Percentiles rank a stretch among this genome's conserved stretches.
These are phyloP conservation scores for Barbus barbus DNA, from an alignment of 2,113 vertebrate genomes.

Conservation along the genomic window DNA sequence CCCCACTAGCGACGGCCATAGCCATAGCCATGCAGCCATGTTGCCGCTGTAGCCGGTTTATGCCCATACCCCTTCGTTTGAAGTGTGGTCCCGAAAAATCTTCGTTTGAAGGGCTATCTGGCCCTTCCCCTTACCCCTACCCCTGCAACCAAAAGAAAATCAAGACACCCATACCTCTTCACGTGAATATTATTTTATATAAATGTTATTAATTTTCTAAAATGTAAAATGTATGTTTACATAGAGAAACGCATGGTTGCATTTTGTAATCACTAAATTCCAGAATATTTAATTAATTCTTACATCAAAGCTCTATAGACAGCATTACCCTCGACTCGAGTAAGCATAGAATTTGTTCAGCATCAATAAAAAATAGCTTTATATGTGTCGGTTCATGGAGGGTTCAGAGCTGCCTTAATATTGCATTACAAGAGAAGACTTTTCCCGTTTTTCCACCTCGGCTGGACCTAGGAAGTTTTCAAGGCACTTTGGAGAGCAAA, in stretches of 20 bases:
- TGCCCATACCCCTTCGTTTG: too few species aligned
- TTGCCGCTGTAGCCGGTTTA: too few species aligned
- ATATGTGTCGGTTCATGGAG: neutral
- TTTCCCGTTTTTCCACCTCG: neutral
- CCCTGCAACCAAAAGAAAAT: too few species aligned
- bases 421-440: conserved; percentile 1
- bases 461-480: neutral
- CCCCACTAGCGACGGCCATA: too few species aligned
- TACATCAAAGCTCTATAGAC: neutral
- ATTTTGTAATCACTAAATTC: conserved; percentile 8
- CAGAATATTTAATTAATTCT: conserved; percentile 30
- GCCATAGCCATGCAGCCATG: too few species aligned
- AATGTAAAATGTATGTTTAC: conserved; percentile 19
- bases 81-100: too few species aligned
- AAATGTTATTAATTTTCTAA: neutral
- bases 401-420: conserved; percentile 23
- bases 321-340: conserved; percentile 13
- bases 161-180: too few species aligned
- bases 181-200: too few species aligned
- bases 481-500: conserved; percentile 3
- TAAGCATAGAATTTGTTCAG: neutral
- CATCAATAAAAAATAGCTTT: neutral
- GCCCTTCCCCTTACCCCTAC: too few species aligned
- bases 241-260: conserved; percentile 8
- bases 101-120: too few species aligned